A percentile compares a stretch with the other conserved stretches of the same genome.
phyloP scores from a whole-genome alignment of 2,797 vertebrate species.

The Siniperca obscura region DNA sequence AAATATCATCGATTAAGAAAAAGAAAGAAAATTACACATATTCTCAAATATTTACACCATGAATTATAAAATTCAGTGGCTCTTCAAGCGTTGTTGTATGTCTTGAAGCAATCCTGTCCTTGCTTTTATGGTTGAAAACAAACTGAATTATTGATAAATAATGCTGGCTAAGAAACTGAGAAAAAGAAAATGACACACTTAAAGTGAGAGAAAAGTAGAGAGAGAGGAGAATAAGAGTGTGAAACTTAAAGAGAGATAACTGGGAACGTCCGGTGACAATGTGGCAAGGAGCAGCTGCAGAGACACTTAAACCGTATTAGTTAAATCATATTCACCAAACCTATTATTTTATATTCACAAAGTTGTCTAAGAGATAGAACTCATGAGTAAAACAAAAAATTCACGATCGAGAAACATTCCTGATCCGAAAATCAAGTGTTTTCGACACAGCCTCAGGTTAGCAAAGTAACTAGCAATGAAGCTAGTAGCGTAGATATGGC shows the following conservation, averaged over 20 bases:
- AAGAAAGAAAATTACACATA: not conserved
- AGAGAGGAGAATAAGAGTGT: not conserved
- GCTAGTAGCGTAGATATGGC: too few species aligned
- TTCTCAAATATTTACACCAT: conserved; percentile 4
- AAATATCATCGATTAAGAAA: not conserved
- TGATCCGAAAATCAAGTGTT: too few species aligned
- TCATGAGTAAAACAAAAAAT: too few species aligned
- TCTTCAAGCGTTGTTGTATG: not conserved
- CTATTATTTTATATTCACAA: too few species aligned
- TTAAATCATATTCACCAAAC: too few species aligned
- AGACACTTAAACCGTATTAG: too few species aligned
- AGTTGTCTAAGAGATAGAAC: too few species aligned
- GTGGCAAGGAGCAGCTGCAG: too few species aligned
- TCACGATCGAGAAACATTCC: too few species aligned
- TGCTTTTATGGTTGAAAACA: conserved; percentile 19
- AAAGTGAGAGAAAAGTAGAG: not conserved
- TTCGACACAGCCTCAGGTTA: too few species aligned
- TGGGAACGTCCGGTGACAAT: too few species aligned
- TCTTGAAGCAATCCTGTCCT: not conserved
- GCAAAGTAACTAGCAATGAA: too few species aligned
- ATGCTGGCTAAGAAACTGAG: not conserved
- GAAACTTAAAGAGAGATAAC: not conserved
- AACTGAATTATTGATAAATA: conserved; percentile 8
- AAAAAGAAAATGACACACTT: not conserved
- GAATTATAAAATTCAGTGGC: not conserved